Evolutionary conservation across 2,888 invertebrate species (phyloP), one percentile per base, ranked within the genome.

Genomic region (Troilus luridus): DNA sequence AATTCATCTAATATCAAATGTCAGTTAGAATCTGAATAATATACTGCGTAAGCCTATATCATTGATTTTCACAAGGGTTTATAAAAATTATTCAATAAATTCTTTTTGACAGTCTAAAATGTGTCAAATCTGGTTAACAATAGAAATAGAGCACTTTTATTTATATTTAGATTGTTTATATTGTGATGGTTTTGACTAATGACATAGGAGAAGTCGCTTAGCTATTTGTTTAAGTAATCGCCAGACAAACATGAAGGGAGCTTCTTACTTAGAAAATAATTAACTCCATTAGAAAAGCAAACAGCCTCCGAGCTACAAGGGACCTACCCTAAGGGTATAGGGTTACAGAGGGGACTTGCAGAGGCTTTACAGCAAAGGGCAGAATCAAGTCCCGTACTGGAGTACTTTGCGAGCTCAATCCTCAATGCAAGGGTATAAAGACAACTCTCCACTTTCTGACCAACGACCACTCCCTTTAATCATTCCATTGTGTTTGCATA

Each of bases 251-350:
- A 64, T 8, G n/a, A n/a, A 9, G n/a, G 64, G 12, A n/a, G 64
- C 10, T n/a, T 64, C 11, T 64, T 64, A 64, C 64, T 64, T 24
- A 10, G 64, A 11, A 64, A 64, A 64, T 64, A 64, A 64, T 64
- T 64, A 64, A 64, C 64, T 64, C 64, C 64, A 64, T 64, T 64
- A 64, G n/a, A n/a, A 24, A n/a, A 64, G 62, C 62, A 62, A 62
- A 62, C 62, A 62, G 21, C 8, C 62, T 6, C 1, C 21, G n/a
- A 64, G 24, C 64, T 24, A 10, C n/a, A 24, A 64, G 62, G 59
- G 59, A 11, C 59, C 12, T 41, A 59, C 2, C 8, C 21, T 6
- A 62, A 62, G 62, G 24, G 64, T 64, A n/a, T 64, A 24, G 14
- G 64, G 64, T 64, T 64, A 64, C 64, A 9, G 62, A 62, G 21